Evolutionary conservation across 2,888 invertebrate genomes (phyloP), one percentile per base, ranked within the genome.

Genomic region (Branchipolynoe longqiensis): DNA sequence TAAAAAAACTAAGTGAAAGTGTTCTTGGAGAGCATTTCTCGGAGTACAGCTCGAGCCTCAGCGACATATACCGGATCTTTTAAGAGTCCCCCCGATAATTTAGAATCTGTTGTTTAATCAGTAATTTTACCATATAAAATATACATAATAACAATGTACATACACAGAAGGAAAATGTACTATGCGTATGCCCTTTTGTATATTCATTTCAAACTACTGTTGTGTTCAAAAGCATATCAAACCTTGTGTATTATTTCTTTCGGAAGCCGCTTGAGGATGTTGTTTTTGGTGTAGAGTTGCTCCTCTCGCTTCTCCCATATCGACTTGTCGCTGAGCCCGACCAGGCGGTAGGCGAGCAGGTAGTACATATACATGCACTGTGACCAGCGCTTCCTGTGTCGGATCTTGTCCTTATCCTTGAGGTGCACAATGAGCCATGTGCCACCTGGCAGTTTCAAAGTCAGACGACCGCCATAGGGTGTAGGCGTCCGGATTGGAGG

Each of bases 291-390:
- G 25, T 48, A 78, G 4, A 28, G n/a, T 3, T 31, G 41, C 28
- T 78, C 48, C 14, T 78, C 78, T 0, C 14, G 8, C 14, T 8
- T 33, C 54, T 74, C 78, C 84, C 84, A 84, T 14, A 84, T 28
- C 2, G 84, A 28, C 25, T 87, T 85, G 14, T 86, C 86, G 12
- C 64, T 40, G 6, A 82, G 88, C 18, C 90, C 91, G 4, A 99
- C 98, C 0, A 99, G 95, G 88, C 97, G 96, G 94, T 98, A 98
- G 18, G 99, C 99, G 87, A 99, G 95, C 82, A 99, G 95, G 93
- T 99, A 99, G 96, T 99, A 99, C 98, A 99, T 98, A 95, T 99
- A 99, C 99, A 99, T 99, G 31, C 87, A 87, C 96, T 99, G 99
- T 87, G 98, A 99, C 99, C 99, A 99, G 91, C 99, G 96, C 94